A percentile compares a stretch with the other conserved stretches of the same genome.
Conservation (phyloP, 2,113 vertebrate genomes). For the Nipponia nippon region DNA sequence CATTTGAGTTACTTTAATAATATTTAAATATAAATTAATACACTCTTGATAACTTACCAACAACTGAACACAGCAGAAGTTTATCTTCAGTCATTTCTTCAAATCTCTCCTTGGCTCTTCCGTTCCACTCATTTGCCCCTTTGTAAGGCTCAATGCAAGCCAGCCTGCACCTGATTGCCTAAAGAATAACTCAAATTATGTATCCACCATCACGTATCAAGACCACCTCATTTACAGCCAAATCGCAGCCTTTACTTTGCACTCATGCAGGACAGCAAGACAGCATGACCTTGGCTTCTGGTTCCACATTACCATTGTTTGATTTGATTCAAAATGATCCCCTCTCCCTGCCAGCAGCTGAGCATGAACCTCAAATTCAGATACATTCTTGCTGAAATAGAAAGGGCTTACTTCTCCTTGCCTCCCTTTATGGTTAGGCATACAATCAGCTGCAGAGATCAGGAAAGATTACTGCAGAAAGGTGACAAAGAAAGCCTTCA, state of each 20-base stretch:
- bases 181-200: constrained; percentile 9
- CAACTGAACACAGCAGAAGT: constrained; percentile 74
- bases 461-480: not conserved
- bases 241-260: not conserved
- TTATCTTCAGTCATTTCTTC: constrained; percentile 79
- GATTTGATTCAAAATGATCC: not conserved
- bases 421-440: not conserved
- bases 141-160: constrained; percentile 75
- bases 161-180: constrained; percentile 88
- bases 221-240: not conserved
- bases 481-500: not conserved
- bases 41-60: constrained; percentile 69
- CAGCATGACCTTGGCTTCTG: not conserved
- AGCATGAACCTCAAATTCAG: not conserved
- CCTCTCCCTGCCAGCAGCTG: fast-evolving
- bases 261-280: not conserved
- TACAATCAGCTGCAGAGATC: not conserved
- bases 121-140: constrained; percentile 74
- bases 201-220: not conserved
- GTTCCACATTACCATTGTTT: not conserved
- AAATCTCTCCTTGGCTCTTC: constrained; percentile 78
- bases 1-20: not conserved
- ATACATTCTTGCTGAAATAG: not conserved
- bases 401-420: not conserved
- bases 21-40: not conserved